Evolutionary conservation across 1,140 invertebrate species (phyloP), one percentile per base, ranked within the genome.

Genomic region (Orussus abietinus): DNA sequence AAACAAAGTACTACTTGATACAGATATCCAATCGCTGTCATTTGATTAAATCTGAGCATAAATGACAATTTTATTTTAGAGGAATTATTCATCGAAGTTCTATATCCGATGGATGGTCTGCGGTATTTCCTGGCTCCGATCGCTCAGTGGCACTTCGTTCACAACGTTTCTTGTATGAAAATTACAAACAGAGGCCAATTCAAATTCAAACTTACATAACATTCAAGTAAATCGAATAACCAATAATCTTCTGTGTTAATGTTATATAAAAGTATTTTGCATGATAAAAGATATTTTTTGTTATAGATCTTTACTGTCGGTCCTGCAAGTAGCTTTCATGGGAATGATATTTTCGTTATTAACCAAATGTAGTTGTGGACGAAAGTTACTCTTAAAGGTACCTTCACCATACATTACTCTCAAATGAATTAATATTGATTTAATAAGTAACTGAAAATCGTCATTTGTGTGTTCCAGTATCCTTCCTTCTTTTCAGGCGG

Each of bases 71-170:
- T 45, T 13, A 41, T 65, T 75, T 22, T 51, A 86, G 84, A 45
- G 54, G 69, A 1, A 32, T 70, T 1, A 45, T 91, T 7, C 89
- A 87, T 58, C 77, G 77, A 34, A 80, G 75, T 38, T 47, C 77
- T 2, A 64, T 82, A 14, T 69, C 79, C 3, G 60, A 80, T 31
- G 77, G 77, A n/a, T 93, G 83, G 80, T 86, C 83, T 53, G 25
- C 86, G 1, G 80, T 85, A 9, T 95, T 95, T 66, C 78, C 79
- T 1, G 87, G 88, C 5, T 75, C 85, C 14, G 93, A 97, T 75
- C 77, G 79, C 40, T 84, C 87, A 5, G 82, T 96, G 5, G 81
- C 87, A 3, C 60, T 80, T 37, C 77, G 90, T 14, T 83, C 88
- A 1, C 89, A 94, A 53, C 76, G 84, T 30, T 81, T 80, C 59